A percentile compares a stretch with the other conserved stretches of the same genome.
These are phyloP conservation scores for Rhadinocentrus ornatus DNA, from an alignment of 2,797 vertebrate species.

Conservation along the genomic window DNA sequence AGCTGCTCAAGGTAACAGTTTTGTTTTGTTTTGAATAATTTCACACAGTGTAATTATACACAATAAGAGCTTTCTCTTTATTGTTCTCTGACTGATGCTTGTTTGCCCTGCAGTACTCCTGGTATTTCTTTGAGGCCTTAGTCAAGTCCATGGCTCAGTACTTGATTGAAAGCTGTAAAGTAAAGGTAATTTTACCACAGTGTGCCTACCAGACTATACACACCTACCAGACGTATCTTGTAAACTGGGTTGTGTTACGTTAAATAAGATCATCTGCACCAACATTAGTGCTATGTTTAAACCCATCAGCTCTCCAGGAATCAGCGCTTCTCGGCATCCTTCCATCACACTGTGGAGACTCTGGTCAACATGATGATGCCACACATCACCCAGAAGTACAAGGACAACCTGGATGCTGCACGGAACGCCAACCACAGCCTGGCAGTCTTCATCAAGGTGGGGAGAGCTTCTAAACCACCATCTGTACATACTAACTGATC, in stretches of 20 bases:
- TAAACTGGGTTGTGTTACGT: background rate
- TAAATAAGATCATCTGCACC: background rate
- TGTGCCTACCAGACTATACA: conserved; percentile 24
- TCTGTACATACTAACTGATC: background rate
- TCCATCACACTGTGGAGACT: conserved; percentile 95
- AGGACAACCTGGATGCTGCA: conserved; percentile 95
- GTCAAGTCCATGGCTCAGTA: conserved; percentile 99
- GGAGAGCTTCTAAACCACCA: background rate
- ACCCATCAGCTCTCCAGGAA: conserved; percentile 89
- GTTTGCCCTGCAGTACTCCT: conserved; percentile 90
- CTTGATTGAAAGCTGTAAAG: conserved; percentile 94
- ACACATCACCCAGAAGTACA: conserved; percentile 98
- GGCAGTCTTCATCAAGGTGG: conserved; percentile 96
- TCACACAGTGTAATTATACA: conserved; percentile 13
- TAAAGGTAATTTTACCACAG: conserved; percentile 87
- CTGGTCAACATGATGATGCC: conserved; percentile 98
- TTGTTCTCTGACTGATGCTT: conserved; percentile 50
- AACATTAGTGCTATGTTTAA: background rate
- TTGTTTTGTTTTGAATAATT: conserved; percentile 11
- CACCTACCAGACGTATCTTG: background rate
- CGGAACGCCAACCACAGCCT: conserved; percentile 98
- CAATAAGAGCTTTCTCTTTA: conserved; percentile 10
- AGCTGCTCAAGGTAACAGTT: conserved; percentile 93
- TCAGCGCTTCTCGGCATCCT: conserved; percentile 95
- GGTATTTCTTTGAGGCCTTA: conserved; percentile 99